Base-by-base conservation (phyloP, 2,797 vertebrate species). In the Naso thynnoides region DNA sequence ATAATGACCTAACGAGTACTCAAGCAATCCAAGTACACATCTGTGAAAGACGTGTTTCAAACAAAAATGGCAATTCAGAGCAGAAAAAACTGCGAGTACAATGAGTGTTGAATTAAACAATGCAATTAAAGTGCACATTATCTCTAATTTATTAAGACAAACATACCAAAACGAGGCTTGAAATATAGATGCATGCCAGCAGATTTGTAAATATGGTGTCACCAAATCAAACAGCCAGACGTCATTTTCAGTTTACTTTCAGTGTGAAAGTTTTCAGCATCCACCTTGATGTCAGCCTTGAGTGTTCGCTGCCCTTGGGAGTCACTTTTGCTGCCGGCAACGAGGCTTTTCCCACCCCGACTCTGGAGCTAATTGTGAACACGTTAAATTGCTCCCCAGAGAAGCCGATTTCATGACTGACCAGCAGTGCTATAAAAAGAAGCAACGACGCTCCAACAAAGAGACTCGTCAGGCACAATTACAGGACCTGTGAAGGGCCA, bases 311-410 rank as follows among this genome's bases (percentile, higher is more conserved):
- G 31, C 74, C 31, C 72, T 18, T 0, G 58, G 76, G 81, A 82
- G 55, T 70, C 0, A 61, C 82, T 56, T 79, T 78, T 83, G 68
- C 72, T 2, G 60, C 45, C 31, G 23, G 24, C 68, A 11, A 23
- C 7, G 53, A 79, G 49, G 38, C 75, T 11, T 71, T 76, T 61
- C 58, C 61, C 65, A 48, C 61, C 50, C 38, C 23, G 3, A 38
- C 57, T 76, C 57, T 52, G 6, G 0, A 59, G 5, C 77, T 90
- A 83, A 90, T 86, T 88, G 75, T 45, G 3, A 80, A 68, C 33
- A 8, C 48, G 45, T 69, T 83, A 70, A 87, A 90, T 86, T 80
- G 76, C 60, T 80, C 78, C 78, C 81, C 54, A 53, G 80, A 73
- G 78, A 29, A 79, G 73, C 60, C 63, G 79, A 81, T 85, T 75